Evolutionary conservation across 1,140 invertebrate genomes (phyloP), one percentile per base, ranked within the genome.

Genomic region (Charaxes varanes): DNA sequence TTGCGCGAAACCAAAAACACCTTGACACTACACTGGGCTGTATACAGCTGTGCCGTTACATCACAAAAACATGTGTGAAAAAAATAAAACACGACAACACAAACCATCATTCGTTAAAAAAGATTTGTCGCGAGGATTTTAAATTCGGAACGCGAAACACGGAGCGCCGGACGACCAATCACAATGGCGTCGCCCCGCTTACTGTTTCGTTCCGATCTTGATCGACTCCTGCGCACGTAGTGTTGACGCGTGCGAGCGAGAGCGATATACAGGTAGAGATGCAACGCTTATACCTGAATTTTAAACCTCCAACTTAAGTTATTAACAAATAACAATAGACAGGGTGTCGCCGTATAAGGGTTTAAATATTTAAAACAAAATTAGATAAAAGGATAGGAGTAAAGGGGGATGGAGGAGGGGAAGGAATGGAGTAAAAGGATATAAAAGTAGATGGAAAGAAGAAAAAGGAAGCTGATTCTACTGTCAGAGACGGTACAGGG

Each of bases 251-350:
- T 53, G 61, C 33, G 50, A 68, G 57, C 42, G 64, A 66, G 70
- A 72, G 12, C 21, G 19, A 38, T 6, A 28, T 13, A 41, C 10
- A 45, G 16, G 30, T 35, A 52, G 56, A 65, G 63, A 78, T 41
- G 53, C 53, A 62, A 54, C 27, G 54, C 55, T 44, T 62, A 53
- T 69, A 71, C 72, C 71, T 82, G 74, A 57, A 66, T 64, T 64
- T 57, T 70, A 74, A 76, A 74, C 69, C 63, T 80, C 55, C 32
- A 61, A 66, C 54, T n/a, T n/a, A n/a, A n/a, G n/a, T n/a, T n/a
- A n/a, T n/a, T n/a, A n/a, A n/a, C n/a, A n/a, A 54, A 53, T 52
- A 46, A 66, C 50, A 61, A 76, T 71, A 65, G 63, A 63, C 64
- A 52, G 23, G 30, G 43, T 41, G 34, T 41, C 34, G 33, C 17